Evolutionary conservation across 2,113 vertebrate genomes (phyloP).

Genomic region (Trogon surrucura): DNA sequence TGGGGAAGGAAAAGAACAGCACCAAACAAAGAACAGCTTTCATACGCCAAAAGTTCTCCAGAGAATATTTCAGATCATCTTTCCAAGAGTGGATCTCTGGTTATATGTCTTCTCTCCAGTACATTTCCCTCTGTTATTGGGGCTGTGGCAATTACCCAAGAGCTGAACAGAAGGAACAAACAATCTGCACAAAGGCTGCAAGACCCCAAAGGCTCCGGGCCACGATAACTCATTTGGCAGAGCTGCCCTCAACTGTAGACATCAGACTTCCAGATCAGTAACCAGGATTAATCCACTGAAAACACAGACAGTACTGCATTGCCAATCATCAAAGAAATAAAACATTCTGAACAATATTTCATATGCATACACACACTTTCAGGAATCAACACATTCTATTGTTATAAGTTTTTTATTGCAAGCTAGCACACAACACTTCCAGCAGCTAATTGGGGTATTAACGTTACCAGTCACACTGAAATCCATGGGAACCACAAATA

Average conservation of each 20-base stretch:
- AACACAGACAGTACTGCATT: constrained; percentile 29
- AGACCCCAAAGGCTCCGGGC: not conserved
- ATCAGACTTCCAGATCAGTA: constrained; percentile 41
- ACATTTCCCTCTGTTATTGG: not conserved
- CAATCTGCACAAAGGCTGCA: not conserved
- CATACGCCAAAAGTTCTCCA: not conserved
- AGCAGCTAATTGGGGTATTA: not conserved
- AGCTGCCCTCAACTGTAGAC: constrained; percentile 1
- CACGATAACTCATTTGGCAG: not conserved
- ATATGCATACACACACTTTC: not conserved
- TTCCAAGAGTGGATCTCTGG: not conserved
- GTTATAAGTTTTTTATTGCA: not conserved
- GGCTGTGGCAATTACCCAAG: not conserved
- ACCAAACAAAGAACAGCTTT: not conserved
- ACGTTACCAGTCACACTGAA: not conserved
- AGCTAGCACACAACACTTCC: not conserved
- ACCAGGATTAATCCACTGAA: constrained; percentile 25
- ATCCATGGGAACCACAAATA: not conserved
- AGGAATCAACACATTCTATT: not conserved
- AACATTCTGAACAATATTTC: not conserved
- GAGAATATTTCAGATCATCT: not conserved
- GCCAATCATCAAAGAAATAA: not conserved
- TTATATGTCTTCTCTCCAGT: not conserved
- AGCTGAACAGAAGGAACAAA: not conserved
- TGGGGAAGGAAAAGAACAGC: not conserved